Evolutionary conservation across 1,140 invertebrate genomes (phyloP), one percentile per base, ranked within the genome.

Genomic region (Drosophila lini): DNA sequence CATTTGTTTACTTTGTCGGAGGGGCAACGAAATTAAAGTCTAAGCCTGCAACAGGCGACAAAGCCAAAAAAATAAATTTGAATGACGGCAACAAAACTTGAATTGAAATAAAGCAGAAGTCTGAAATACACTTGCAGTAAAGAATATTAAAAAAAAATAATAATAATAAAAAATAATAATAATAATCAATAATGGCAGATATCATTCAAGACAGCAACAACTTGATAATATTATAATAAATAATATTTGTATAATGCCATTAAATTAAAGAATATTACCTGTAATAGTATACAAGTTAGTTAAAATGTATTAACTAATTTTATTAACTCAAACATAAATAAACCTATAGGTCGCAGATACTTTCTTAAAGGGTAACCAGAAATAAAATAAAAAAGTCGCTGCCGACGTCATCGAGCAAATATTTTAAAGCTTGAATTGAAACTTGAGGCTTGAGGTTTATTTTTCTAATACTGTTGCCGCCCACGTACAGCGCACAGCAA

Each of bases 321-420:
- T 32, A 13, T 19, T 7, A 16, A 22, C 16, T 7, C 6, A 22
- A 53, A 52, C 34, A 34, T 53, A 15, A 22, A 22, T 9, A 53
- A 34, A 19, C 19, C 31, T 5, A 8, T 9, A 34, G 4, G 2
- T 22, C 16, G 7, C 19, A 15, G 19, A 22, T 36, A 53, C 31
- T 13, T 5, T 22, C 13, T 36, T 36, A 36, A 53, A 53, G 50
- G 50, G 50, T 53, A 53, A 53, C 11, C 50, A 53, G 61, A 77
- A 60, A 47, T 80, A 74, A 71, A 40, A 50, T 48, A 74, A 63
- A 55, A 60, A 60, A 58, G 19, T 61, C 53, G 44, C 57, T 38
- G 77, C 44, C 83, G 80, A 86, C 83, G 83, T 86, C 83, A 86
- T 88, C 77, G 73, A 19, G 76, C 81, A 86, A 86, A 75, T 75